A percentile compares a stretch with the other conserved stretches of the same genome.
These are phyloP conservation scores for Rhinophrynus dorsalis DNA, from an alignment of 2,797 vertebrate genomes.

Conservation along the genomic window DNA sequence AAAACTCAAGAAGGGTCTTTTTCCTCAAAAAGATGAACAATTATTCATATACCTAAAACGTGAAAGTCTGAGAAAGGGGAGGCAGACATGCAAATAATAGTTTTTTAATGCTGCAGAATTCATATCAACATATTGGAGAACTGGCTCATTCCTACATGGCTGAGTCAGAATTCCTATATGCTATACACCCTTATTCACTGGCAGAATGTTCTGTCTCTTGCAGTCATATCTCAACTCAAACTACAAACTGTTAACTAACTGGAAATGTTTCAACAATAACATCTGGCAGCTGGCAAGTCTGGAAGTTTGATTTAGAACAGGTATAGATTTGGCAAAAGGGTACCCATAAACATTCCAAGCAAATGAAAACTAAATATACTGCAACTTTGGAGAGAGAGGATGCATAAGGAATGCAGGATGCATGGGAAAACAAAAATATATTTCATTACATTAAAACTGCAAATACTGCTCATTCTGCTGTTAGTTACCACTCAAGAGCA, in stretches of 20 bases:
- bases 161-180: slow-evolving; percentile 22
- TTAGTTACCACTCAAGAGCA: too few species aligned
- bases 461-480: too few species aligned
- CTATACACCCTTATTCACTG: slow-evolving; percentile 12
- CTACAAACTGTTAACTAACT: slow-evolving; percentile 26
- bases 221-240: slow-evolving; percentile 15
- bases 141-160: background rate
- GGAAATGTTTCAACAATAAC: slow-evolving; percentile 25
- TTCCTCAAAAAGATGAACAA: too few species aligned
- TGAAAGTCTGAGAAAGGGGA: background rate
- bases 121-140: background rate
- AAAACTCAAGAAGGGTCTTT: too few species aligned
- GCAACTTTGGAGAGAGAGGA: background rate
- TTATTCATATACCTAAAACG: too few species aligned
- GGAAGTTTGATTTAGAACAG: slow-evolving; percentile 26
- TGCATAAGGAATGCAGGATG: slow-evolving; percentile 3
- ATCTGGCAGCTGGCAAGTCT: slow-evolving; percentile 12
- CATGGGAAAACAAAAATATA: too few species aligned
- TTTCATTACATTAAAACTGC: too few species aligned
- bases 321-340: slow-evolving; percentile 3
- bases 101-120: background rate
- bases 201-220: slow-evolving; percentile 1
- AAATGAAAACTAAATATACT: slow-evolving; percentile 7
- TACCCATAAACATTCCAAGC: background rate
- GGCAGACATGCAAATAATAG: background rate